Conservation (phyloP, 1,140 invertebrate genomes). For the Pseudoatta argentina region DNA sequence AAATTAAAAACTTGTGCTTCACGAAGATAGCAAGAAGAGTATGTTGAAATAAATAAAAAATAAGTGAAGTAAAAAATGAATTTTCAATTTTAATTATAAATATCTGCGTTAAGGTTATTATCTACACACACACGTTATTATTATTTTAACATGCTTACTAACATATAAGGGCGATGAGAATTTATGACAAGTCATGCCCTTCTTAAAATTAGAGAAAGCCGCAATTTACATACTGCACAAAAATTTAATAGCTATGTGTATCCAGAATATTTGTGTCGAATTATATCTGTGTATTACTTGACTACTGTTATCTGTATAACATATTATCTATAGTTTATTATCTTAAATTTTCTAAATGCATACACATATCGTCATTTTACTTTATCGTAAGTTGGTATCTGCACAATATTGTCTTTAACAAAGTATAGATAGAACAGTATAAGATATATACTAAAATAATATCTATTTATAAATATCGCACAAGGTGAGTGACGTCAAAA, state of each 20-base stretch:
- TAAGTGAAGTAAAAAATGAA: background rate
- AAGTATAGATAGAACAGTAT: background rate
- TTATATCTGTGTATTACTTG: background rate
- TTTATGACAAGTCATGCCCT: conserved; percentile 64
- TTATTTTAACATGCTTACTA: conserved; percentile 20
- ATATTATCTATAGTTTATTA: background rate
- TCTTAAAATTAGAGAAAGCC: conserved; percentile 5
- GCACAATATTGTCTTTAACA: background rate
- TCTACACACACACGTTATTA: background rate
- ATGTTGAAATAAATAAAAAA: background rate
- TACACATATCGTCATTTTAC: background rate
- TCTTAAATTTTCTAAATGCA: conserved; percentile 14
- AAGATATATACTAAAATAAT: background rate
- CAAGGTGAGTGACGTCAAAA: background rate
- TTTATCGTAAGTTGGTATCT: conserved; percentile 25
- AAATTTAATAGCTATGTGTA: conserved; percentile 9
- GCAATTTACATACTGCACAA: conserved; percentile 2
- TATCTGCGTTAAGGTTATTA: background rate
- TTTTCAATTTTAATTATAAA: conserved; percentile 26
- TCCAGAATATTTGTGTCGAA: background rate
- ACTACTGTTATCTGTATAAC: conserved; percentile 6
- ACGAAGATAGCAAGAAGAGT: background rate
- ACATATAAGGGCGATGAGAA: conserved; percentile 64
- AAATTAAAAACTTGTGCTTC: conserved; percentile 12
- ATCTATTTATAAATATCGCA: background rate